Evolutionary conservation across 1,140 invertebrate genomes (phyloP).

Genomic region (Orius insidiosus): DNA sequence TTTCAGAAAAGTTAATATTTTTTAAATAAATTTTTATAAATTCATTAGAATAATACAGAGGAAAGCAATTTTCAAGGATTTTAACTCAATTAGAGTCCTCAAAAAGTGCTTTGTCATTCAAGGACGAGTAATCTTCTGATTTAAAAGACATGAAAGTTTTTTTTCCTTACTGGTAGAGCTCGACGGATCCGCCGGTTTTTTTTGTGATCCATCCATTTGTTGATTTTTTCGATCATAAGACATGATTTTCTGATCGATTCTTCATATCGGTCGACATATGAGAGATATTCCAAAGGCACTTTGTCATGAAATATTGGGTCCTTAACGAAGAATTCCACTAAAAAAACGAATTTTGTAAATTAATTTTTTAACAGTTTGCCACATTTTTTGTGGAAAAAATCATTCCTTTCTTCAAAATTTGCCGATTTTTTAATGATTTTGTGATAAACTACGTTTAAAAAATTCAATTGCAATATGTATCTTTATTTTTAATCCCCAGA

Average conservation of each 20-base stretch:
- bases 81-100: neutral
- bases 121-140: neutral
- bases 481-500: too few relatives aligned
- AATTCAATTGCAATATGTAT: too few relatives aligned
- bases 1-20: too few relatives aligned
- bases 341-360: too few relatives aligned
- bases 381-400: too few relatives aligned
- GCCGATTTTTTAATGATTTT: too few relatives aligned
- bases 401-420: too few relatives aligned
- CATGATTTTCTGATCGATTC: conserved; percentile 60
- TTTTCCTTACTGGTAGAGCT: conserved; percentile 21
- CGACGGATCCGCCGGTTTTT: conserved; percentile 19
- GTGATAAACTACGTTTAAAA: too few relatives aligned
- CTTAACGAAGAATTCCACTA: conserved; percentile 54
- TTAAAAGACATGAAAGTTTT: neutral
- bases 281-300: conserved; percentile 57
- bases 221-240: conserved; percentile 50
- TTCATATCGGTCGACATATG: conserved; percentile 73
- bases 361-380: too few relatives aligned
- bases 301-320: conserved; percentile 51
- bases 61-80: neutral
- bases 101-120: neutral
- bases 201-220: conserved; percentile 19
- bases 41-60: too few relatives aligned
- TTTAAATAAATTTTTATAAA: too few relatives aligned